Evolutionary conservation across 2,888 invertebrate species (phyloP), one percentile per base, ranked within the genome.

Genomic region (Cheilosia soror): DNA sequence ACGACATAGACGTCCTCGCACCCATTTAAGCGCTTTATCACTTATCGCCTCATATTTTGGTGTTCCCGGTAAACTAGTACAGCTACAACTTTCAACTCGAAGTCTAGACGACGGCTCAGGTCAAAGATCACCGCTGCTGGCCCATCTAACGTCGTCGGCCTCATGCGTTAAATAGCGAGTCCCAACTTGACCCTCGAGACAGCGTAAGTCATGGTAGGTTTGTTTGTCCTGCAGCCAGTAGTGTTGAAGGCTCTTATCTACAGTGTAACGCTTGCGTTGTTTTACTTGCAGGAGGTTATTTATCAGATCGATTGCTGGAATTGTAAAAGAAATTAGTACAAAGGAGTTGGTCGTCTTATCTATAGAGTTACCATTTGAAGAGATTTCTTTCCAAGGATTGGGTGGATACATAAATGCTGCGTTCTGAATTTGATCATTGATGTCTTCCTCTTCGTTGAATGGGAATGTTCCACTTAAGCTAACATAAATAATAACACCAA

Each of bases 351-450:
- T 4, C 1, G 15, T 11, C 25, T 9, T 11, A 25, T 7, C 2
- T 9, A 27, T 4, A 20, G 9, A 9, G 4, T 5, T 42, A 97
- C 97, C 97, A 92, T 97, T 96, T 58, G 95, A 95, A 31, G 98
- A 98, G 90, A 99, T 98, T 92, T 98, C 97, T 90, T 97, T 96
- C 99, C 99, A 99, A 0, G 99, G 99, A 92, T 96, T 96, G 27
- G 98, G 97, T 51, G 99, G 99, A 93, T 99, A 99, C 99, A 99
- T 99, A 93, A 99, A 99, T 73, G 98, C 98, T 40, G 99, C 99
- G 93, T 99, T 99, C 93, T 99, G 98, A 88, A 99, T 99, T 93
- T 99, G 99, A 92, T 99, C 99, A 93, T 98, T 97, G 90, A 99
- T 99, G 92, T 99, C 99, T 93, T 99, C 99, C 93, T 99, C 99